A percentile compares a stretch with the other conserved stretches of the same genome.
These are phyloP conservation scores for Chydorus sphaericus DNA, from an alignment of 2,888 invertebrate species.

Conservation along the genomic window DNA sequence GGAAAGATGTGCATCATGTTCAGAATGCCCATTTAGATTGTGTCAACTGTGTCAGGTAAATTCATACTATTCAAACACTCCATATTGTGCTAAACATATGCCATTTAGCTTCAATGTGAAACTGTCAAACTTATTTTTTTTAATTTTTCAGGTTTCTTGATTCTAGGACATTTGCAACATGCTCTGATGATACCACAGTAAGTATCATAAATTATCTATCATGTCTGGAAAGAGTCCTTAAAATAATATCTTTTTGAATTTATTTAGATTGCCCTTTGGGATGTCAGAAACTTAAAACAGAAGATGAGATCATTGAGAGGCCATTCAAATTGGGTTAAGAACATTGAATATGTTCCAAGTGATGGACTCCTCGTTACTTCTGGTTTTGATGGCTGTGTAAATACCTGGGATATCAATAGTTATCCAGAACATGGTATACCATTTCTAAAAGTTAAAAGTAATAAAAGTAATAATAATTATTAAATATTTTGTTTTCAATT, in stretches of 20 bases:
- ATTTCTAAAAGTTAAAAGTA: not conserved
- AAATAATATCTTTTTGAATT: no score
- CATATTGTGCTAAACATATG: constrained; percentile 27
- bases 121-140: constrained; percentile 18
- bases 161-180: constrained; percentile 73
- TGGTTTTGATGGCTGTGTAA: constrained; percentile 83
- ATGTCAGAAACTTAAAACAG: constrained; percentile 65
- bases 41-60: constrained; percentile 65
- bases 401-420: constrained; percentile 85
- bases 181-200: constrained; percentile 85
- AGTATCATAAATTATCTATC: no score
- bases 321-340: constrained; percentile 92
- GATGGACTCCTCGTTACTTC: constrained; percentile 76
- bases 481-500: constrained; percentile 34
- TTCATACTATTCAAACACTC: constrained; percentile 35
- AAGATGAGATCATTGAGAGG: constrained; percentile 63
- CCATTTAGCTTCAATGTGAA: not conserved
- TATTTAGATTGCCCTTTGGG: constrained; percentile 90
- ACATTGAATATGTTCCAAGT: constrained; percentile 77
- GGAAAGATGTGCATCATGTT: constrained; percentile 54
- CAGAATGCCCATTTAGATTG: constrained; percentile 73
- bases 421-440: constrained; percentile 26
- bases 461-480: not conserved
- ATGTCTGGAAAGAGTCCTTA: no score
- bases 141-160: constrained; percentile 74